Evolutionary conservation across 1,140 invertebrate species (phyloP).

Genomic region (Vanessa tameamea): DNA sequence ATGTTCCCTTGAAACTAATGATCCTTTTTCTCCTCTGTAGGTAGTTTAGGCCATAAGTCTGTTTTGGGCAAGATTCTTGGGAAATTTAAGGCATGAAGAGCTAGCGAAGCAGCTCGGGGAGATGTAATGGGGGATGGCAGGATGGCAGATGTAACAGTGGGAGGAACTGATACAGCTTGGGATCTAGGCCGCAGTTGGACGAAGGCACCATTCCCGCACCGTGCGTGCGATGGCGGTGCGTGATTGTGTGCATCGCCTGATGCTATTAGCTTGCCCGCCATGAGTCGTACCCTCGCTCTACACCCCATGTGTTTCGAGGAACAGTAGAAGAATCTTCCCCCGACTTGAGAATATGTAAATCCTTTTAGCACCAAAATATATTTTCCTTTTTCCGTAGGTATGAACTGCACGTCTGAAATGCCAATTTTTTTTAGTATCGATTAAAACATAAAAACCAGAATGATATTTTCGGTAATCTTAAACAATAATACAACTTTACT

Average conservation of each 20-base stretch:
- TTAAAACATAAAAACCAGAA: background rate
- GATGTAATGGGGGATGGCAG: conserved; percentile 58
- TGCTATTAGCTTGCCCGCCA: conserved; percentile 62
- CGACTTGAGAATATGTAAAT: conserved; percentile 75
- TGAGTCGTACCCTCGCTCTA: conserved; percentile 62
- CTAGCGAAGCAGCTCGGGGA: conserved; percentile 54
- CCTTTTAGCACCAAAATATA: conserved; percentile 73
- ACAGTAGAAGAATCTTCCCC: conserved; percentile 75
- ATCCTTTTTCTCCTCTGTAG: conserved; percentile 63
- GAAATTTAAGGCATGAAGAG: conserved; percentile 66
- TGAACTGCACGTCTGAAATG: conserved; percentile 75
- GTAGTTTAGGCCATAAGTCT: conserved; percentile 59
- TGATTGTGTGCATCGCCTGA: conserved; percentile 71
- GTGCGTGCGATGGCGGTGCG: conserved; percentile 69
- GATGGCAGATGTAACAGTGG: conserved; percentile 45
- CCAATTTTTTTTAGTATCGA: conserved; percentile 33
- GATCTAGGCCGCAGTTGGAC: conserved; percentile 64
- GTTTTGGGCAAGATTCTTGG: conserved; percentile 70
- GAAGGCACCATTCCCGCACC: conserved; percentile 73
- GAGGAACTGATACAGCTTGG: conserved; percentile 32
- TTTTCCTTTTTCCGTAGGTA: conserved; percentile 75
- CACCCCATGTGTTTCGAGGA: conserved; percentile 77
- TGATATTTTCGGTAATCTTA: background rate
- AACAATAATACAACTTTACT: no score
- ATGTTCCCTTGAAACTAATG: conserved; percentile 32